These are phyloP conservation scores for Nineta flava DNA, from an alignment of 2,888 invertebrate genomes.

Conservation along the genomic window DNA sequence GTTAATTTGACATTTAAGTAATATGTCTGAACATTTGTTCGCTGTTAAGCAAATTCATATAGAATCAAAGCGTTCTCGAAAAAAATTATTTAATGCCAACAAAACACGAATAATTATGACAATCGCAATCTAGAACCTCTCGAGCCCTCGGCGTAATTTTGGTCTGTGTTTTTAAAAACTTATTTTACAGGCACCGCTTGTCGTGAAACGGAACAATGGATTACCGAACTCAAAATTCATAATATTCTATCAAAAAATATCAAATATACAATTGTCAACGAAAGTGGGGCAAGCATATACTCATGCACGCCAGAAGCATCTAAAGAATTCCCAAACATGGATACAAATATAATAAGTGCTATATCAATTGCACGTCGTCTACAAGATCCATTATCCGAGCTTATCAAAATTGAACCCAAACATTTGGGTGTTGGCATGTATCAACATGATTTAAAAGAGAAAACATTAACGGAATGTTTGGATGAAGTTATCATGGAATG, in stretches of 20 bases:
- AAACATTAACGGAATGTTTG: slow-evolving; percentile 52
- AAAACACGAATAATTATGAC: no score
- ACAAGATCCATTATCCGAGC: slow-evolving; percentile 79
- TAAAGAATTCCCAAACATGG: slow-evolving; percentile 70
- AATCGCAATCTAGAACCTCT: no score
- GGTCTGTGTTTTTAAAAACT: no score
- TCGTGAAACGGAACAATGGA: slow-evolving; percentile 67
- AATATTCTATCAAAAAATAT: slow-evolving; percentile 40
- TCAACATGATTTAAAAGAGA: slow-evolving; percentile 77
- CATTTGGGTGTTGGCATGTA: slow-evolving; percentile 93
- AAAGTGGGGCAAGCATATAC: slow-evolving; percentile 85
- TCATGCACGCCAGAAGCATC: slow-evolving; percentile 73
- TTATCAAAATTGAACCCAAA: slow-evolving; percentile 85
- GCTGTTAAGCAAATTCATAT: no score
- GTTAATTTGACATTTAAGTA: no score
- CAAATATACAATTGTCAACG: slow-evolving; percentile 69
- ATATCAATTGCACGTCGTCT: slow-evolving; percentile 75
- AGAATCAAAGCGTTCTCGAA: no score
- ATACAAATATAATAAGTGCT: slow-evolving; percentile 67
- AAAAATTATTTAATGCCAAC: no score
- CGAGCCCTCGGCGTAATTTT: no score
- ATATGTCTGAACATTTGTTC: no score
- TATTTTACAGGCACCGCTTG: slow-evolving; percentile 64
- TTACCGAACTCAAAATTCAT: slow-evolving; percentile 40
- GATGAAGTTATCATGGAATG: slow-evolving; percentile 75